Evolutionary conservation across 2,888 invertebrate species (phyloP).

Genomic region (Catocala fraxini): DNA sequence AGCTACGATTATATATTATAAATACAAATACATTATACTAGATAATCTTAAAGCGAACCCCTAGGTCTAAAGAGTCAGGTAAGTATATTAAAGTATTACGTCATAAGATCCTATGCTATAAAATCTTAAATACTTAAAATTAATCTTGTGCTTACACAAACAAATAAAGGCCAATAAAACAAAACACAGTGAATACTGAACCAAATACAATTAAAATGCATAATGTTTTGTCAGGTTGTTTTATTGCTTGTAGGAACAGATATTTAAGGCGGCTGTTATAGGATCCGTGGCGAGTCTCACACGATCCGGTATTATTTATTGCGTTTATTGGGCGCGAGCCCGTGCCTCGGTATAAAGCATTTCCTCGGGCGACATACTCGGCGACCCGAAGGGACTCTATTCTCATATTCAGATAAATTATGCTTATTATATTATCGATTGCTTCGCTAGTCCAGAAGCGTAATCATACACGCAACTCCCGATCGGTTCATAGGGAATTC

Average conservation of each 20-base stretch:
- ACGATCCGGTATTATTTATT: constrained; percentile 81
- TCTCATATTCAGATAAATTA: constrained; percentile 27
- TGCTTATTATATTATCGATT: constrained; percentile 4
- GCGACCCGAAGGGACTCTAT: constrained; percentile 52
- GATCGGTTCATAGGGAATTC: too few species aligned
- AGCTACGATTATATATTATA: too few species aligned
- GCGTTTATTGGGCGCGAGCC: constrained; percentile 79
- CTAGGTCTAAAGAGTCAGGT: too few species aligned
- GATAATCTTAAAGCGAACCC: too few species aligned
- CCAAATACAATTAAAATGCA: constrained; percentile 43
- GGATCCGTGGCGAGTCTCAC: constrained; percentile 78
- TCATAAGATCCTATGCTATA: neutral
- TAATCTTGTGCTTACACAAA: neutral
- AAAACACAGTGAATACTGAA: constrained; percentile 51
- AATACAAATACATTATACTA: too few species aligned
- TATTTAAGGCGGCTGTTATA: constrained; percentile 71
- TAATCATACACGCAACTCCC: too few species aligned
- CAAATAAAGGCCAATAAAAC: constrained; percentile 30
- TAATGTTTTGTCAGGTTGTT: constrained; percentile 59
- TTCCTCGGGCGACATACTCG: constrained; percentile 80
- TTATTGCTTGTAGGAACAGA: constrained; percentile 68
- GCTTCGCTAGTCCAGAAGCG: too few species aligned
- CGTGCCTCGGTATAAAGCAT: constrained; percentile 74
- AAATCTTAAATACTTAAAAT: neutral
- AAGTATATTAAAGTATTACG: too few species aligned